Evolutionary conservation across 2,797 vertebrate species (phyloP).

Genomic region (Tragelaphus oryx): DNA sequence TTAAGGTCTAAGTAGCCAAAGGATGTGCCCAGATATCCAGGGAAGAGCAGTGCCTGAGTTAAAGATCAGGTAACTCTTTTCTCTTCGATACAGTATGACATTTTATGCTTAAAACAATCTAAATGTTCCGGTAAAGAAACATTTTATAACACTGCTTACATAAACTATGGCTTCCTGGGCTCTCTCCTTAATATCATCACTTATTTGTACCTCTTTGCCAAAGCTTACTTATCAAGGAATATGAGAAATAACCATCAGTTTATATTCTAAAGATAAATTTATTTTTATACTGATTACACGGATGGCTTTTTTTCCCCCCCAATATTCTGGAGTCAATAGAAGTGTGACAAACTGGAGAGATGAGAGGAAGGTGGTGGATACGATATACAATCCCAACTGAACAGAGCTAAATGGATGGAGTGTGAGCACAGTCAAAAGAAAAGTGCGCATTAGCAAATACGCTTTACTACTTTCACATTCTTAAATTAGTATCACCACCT

Average conservation of each 20-base stretch:
- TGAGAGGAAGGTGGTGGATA: not conserved
- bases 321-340: not conserved
- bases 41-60: not conserved
- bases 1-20: not conserved
- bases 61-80: not conserved
- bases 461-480: not conserved
- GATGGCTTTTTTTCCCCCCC: not conserved
- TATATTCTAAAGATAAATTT: not conserved
- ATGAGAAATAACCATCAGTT: not conserved
- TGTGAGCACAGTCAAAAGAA: not conserved
- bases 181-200: not conserved
- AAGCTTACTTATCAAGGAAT: not conserved
- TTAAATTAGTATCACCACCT: not conserved
- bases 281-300: not conserved
- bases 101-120: not conserved
- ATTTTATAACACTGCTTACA: not conserved
- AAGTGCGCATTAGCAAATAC: not conserved
- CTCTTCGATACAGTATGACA: not conserved
- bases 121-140: not conserved
- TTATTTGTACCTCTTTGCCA: not conserved
- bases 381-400: not conserved
- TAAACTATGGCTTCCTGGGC: not conserved
- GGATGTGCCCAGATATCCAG: not conserved
- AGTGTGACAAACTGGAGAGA: not conserved
- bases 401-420: not conserved